These are phyloP conservation scores for Luscinia megarhynchos DNA, from an alignment of 2,797 vertebrate species.

Conservation along the genomic window DNA sequence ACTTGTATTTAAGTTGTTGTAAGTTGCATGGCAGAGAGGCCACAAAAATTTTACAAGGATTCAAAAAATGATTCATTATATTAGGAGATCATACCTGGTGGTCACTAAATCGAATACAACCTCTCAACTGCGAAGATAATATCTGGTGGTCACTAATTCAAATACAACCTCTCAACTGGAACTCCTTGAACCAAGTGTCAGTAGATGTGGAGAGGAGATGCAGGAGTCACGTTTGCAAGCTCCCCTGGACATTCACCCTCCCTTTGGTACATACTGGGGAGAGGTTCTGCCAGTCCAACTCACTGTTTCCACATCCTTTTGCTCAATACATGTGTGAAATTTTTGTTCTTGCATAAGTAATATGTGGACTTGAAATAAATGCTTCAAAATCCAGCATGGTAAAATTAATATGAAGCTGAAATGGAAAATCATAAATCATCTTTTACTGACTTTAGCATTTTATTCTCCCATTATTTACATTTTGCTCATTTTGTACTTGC, in stretches of 20 bases:
- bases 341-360: not conserved
- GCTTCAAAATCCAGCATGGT: not conserved
- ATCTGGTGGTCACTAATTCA: not conserved
- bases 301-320: not conserved
- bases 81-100: not conserved
- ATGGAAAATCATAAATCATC: not conserved
- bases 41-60: not conserved
- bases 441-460: not conserved
- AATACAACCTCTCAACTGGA: not conserved
- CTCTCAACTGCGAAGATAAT: not conserved
- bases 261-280: not conserved
- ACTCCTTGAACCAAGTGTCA: not conserved
- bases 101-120: not conserved
- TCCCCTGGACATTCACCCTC: not conserved
- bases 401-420: not conserved
- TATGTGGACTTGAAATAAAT: not conserved
- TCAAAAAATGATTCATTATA: not conserved
- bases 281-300: not conserved
- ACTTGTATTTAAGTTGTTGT: not conserved
- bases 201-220: not conserved
- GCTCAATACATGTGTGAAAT: not conserved
- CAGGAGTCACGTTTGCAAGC: not conserved
- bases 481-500: not conserved
- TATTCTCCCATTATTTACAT: not conserved
- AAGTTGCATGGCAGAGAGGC: not conserved